Evolutionary conservation across 2,797 vertebrate species (phyloP).

Genomic region (Chaunax sp.): DNA sequence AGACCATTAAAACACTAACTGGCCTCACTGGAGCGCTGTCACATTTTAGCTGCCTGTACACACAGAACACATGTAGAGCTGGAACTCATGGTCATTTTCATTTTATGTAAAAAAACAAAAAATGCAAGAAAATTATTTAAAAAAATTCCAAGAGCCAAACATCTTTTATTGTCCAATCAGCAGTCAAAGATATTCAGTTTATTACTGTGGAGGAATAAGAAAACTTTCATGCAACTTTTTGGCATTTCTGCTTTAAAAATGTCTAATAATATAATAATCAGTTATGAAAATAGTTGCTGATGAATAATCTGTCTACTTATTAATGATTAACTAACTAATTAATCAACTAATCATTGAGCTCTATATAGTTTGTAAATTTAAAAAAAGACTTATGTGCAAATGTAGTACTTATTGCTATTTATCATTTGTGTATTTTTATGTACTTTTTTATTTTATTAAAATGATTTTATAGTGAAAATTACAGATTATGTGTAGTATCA

Average conservation of each 20-base stretch:
- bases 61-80: not conserved
- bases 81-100: not conserved
- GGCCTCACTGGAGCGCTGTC: constrained; percentile 28
- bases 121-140: not conserved
- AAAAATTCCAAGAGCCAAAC: no score
- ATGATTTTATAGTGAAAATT: no score
- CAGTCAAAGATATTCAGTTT: no score
- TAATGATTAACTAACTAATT: not conserved
- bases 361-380: no score
- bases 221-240: no score
- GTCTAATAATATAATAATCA: not conserved
- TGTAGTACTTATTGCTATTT: no score
- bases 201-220: no score
- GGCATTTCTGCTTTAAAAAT: not conserved
- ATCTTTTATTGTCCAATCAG: no score
- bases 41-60: constrained; percentile 20
- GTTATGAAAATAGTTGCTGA: not conserved
- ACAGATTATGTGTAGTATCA: no score
- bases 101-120: not conserved
- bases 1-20: constrained; percentile 70
- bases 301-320: not conserved
- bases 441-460: no score
- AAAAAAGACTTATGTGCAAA: no score
- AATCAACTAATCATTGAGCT: not conserved
- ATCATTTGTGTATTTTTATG: no score